Percentiles rank a stretch among this genome's conserved stretches.
Evolutionary conservation across 2,888 invertebrate genomes (phyloP).

Genomic region (Leptopilina myrica): DNA sequence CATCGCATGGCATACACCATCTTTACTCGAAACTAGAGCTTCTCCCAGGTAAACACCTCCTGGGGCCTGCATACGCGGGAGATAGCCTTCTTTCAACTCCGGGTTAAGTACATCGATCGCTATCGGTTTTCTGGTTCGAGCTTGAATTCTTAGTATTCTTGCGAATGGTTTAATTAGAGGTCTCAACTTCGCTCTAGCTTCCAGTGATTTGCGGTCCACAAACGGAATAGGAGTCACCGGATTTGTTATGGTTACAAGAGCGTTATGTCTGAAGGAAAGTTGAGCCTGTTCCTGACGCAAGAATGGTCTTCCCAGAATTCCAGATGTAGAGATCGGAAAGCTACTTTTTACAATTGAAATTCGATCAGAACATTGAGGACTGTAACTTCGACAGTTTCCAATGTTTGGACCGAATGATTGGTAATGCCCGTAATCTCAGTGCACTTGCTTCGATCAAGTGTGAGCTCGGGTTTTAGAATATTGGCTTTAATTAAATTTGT

Average conservation of each 20-base stretch:
- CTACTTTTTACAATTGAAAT: background rate
- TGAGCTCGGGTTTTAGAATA: background rate
- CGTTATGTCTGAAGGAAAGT: background rate
- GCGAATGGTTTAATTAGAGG: background rate
- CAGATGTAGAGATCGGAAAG: background rate
- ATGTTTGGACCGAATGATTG: background rate
- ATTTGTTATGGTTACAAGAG: background rate
- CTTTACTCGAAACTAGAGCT: background rate
- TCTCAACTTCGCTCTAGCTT: background rate
- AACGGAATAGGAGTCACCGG: background rate
- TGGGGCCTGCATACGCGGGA: background rate
- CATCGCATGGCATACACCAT: background rate
- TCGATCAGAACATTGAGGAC: background rate
- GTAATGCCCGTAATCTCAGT: background rate
- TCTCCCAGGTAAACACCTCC: background rate
- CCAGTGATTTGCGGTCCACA: background rate
- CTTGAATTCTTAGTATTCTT: background rate
- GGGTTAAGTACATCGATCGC: background rate
- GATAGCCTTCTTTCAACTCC: background rate
- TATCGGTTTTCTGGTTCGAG: background rate
- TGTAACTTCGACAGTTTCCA: background rate
- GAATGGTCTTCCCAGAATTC: background rate
- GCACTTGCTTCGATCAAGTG: background rate
- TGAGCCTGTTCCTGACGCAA: background rate
- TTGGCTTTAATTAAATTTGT: background rate